These are phyloP conservation scores for Enteromius viviparus DNA, from an alignment of 2,797 vertebrate genomes.

Conservation along the genomic window DNA sequence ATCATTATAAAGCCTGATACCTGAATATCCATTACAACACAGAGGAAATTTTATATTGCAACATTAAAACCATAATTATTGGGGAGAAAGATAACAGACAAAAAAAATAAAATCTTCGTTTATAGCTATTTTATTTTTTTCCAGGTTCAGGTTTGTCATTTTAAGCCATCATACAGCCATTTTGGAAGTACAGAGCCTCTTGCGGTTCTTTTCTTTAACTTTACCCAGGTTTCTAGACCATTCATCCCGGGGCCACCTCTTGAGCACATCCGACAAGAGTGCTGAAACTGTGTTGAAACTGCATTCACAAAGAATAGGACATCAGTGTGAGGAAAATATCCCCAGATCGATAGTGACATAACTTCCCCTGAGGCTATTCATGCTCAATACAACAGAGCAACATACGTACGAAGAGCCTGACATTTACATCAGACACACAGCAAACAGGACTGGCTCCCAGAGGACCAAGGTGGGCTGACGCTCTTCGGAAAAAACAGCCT, in stretches of 20 bases:
- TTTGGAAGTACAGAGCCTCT: not conserved
- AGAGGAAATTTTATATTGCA: not conserved
- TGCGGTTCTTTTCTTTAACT: not conserved
- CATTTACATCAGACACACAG: constrained; percentile 63
- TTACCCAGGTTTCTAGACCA: not conserved
- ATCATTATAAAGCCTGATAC: not conserved
- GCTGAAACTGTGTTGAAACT: constrained; percentile 50
- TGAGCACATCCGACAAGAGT: constrained; percentile 21
- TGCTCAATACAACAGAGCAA: constrained; percentile 62
- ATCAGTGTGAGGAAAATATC: constrained; percentile 56
- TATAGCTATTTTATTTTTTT: not conserved
- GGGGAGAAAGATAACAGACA: too few relatives aligned
- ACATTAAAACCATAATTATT: not conserved
- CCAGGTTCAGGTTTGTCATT: not conserved
- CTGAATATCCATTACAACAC: not conserved
- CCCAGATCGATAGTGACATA: constrained; percentile 58
- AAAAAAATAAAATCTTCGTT: not conserved
- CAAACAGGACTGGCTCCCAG: constrained; percentile 57
- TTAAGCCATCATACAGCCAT: not conserved
- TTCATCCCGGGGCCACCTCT: constrained; percentile 5
- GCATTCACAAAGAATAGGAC: constrained; percentile 54
- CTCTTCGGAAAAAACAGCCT: constrained; percentile 21
- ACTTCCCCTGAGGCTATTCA: constrained; percentile 62
- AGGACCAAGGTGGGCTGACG: constrained; percentile 38
- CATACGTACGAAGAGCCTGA: constrained; percentile 56